These are phyloP conservation scores for Oxygymnocypris stewartii DNA, from an alignment of 2,113 vertebrate genomes.

Conservation along the genomic window DNA sequence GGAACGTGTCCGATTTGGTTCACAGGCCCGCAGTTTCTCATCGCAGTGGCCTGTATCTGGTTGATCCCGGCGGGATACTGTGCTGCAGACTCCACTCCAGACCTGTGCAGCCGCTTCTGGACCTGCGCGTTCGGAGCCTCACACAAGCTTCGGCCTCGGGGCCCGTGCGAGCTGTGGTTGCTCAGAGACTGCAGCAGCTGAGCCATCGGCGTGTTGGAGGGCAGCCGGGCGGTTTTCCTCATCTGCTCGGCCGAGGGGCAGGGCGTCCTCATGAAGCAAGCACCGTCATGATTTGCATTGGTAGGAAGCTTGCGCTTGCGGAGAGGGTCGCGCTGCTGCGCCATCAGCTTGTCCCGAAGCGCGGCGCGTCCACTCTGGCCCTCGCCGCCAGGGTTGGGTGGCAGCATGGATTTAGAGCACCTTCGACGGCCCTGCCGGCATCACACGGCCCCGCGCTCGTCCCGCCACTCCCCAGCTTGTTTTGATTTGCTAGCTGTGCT, in stretches of 20 bases:
- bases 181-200: conserved; percentile 98
- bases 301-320: conserved; percentile 90
- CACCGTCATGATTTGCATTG: conserved; percentile 70
- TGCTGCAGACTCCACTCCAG: conserved; percentile 70
- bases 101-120: conserved; percentile 80
- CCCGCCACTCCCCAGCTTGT: conserved; percentile 88
- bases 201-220: conserved; percentile 92
- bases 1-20: conserved; percentile 79
- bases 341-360: conserved; percentile 95
- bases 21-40: conserved; percentile 83
- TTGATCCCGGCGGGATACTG: conserved; percentile 76
- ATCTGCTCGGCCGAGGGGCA: conserved; percentile 84
- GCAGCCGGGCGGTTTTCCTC: conserved; percentile 84
- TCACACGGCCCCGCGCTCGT: conserved; percentile 52
- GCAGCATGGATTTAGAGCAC: conserved; percentile 97
- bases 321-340: conserved; percentile 94
- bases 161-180: conserved; percentile 88
- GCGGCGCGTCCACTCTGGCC: conserved; percentile 94
- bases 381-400: conserved; percentile 87
- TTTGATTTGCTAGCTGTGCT: conserved; percentile 99
- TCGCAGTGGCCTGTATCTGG: conserved; percentile 83
- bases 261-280: conserved; percentile 80
- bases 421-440: conserved; percentile 79
- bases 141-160: conserved; percentile 69
- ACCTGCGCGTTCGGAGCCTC: conserved; percentile 72